A percentile compares a stretch with the other conserved stretches of the same genome.
Conservation (phyloP, 37 sponge, comb jelly and placozoan species). For the Lycopodina hypogea region DNA sequence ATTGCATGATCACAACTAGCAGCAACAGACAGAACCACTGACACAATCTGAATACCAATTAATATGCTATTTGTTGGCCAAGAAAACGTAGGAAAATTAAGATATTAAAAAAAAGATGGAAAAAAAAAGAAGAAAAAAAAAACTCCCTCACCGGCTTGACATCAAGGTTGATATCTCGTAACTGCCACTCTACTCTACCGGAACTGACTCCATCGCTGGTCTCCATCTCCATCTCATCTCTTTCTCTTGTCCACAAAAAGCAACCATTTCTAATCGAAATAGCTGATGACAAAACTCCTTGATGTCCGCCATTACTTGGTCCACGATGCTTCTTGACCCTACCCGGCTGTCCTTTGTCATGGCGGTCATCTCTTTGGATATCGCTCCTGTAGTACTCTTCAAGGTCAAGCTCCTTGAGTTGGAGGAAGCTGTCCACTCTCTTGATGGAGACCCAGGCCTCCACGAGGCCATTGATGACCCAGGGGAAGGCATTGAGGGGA, state of each 20-base stretch:
- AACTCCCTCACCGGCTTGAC: conserved; percentile 20
- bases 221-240: neutral
- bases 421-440: conserved; percentile 78
- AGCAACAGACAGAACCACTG: neutral
- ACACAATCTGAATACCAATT: too few relatives aligned
- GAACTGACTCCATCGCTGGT: neutral
- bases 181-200: conserved; percentile 4
- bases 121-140: too few relatives aligned
- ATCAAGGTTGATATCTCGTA: conserved; percentile 34
- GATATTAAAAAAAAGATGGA: too few relatives aligned
- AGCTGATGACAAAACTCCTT: neutral
- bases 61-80: too few relatives aligned
- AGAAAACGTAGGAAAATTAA: too few relatives aligned
- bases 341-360: neutral
- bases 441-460: conserved; percentile 95
- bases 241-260: conserved; percentile 55
- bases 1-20: neutral
- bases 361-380: neutral
- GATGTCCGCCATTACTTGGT: neutral
- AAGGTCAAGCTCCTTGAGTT: conserved; percentile 57
- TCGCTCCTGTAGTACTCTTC: conserved; percentile 44
- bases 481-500: conserved; percentile 97
- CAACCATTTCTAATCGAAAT: conserved; percentile 43
- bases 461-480: conserved; percentile 95
- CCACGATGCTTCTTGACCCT: neutral